A percentile compares a stretch with the other conserved stretches of the same genome.
Conservation (phyloP, 2,113 vertebrate genomes). For the Oncorhynchus mykiss region DNA sequence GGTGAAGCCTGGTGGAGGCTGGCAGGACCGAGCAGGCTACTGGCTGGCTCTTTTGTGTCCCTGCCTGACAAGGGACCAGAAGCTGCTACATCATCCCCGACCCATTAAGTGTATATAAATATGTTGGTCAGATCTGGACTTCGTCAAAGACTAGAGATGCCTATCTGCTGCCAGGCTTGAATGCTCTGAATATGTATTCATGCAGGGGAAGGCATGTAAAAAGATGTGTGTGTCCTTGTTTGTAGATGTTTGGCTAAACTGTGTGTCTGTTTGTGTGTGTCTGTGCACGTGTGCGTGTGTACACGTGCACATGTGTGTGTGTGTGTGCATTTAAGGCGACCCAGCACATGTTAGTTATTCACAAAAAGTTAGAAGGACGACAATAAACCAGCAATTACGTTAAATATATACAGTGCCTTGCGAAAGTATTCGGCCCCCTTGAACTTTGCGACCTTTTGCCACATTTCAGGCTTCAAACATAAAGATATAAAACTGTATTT, state of each 20-base stretch:
- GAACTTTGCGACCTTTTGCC: no score
- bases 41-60: constrained; percentile 30
- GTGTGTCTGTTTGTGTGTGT: constrained; percentile 19
- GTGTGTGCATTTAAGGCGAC: not conserved
- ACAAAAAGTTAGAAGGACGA: constrained; percentile 60
- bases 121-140: constrained; percentile 49
- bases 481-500: no score
- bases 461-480: no score
- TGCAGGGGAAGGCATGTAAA: not conserved
- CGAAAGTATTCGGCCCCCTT: no score
- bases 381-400: constrained; percentile 58
- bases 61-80: constrained; percentile 42
- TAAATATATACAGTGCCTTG: no score
- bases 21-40: not conserved
- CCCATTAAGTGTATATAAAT: constrained; percentile 29
- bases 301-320: not conserved
- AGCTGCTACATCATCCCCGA: constrained; percentile 42
- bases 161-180: constrained; percentile 15
- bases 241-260: not conserved
- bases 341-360: constrained; percentile 47
- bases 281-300: constrained; percentile 1
- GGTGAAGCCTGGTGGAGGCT: not conserved
- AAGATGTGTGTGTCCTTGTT: constrained; percentile 1
- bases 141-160: constrained; percentile 33
- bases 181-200: not conserved